Evolutionary conservation across 2,113 vertebrate genomes (phyloP).

Genomic region (Emydura subglobosa): DNA sequence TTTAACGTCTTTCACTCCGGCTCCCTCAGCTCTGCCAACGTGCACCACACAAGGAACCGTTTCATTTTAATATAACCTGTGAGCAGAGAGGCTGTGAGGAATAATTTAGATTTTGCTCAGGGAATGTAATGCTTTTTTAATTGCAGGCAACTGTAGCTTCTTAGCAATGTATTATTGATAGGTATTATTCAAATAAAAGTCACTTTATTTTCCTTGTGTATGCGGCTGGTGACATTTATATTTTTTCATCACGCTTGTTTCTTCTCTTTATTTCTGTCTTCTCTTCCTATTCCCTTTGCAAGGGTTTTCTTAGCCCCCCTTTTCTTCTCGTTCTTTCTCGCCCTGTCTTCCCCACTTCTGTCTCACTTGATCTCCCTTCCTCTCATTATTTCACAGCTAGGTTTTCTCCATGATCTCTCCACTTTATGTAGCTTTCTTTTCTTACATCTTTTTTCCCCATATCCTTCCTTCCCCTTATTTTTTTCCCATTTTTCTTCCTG

Average conservation of each 20-base stretch:
- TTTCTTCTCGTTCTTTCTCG: background rate
- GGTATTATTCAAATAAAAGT: slow-evolving; percentile 67
- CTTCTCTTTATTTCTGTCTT: rapidly evolving
- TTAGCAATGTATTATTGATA: slow-evolving; percentile 78
- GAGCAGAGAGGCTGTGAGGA: slow-evolving; percentile 68
- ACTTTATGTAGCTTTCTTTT: background rate
- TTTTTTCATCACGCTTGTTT: background rate
- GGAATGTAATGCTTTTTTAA: slow-evolving; percentile 79
- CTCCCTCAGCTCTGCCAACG: slow-evolving; percentile 18
- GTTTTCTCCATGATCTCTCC: background rate
- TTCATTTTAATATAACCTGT: slow-evolving; percentile 60
- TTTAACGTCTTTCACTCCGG: slow-evolving; percentile 17
- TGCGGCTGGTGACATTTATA: rapidly evolving
- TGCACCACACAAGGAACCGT: slow-evolving; percentile 24
- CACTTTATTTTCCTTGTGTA: background rate
- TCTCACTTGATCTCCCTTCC: background rate
- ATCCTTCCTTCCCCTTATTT: background rate
- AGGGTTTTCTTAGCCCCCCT: background rate
- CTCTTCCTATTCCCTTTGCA: background rate
- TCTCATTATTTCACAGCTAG: background rate
- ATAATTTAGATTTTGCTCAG: slow-evolving; percentile 69
- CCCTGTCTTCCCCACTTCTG: rapidly evolving
- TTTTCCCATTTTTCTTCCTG: background rate
- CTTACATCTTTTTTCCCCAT: background rate
- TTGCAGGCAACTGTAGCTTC: slow-evolving; percentile 76